Base-by-base conservation (phyloP, 1,140 invertebrate species). In the Eupeodes corollae region DNA sequence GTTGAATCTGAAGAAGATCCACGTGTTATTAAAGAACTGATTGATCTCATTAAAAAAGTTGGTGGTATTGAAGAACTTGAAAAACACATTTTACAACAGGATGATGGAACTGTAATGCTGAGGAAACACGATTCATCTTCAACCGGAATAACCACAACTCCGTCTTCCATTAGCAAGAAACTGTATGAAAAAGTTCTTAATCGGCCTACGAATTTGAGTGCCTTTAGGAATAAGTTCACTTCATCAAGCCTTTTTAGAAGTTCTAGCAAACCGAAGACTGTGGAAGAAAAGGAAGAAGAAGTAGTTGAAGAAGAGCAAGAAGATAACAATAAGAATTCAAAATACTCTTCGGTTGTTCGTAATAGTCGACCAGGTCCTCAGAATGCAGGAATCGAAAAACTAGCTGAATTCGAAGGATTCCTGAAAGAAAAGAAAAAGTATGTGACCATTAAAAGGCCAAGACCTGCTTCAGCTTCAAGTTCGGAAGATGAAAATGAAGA, bases 11-110 rank as follows among this genome's bases (percentile, higher is more conserved):
- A 86, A 59, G 84, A 89, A 69, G 86, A 90, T 69, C 86, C 86
- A 0, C 79, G 75, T 63, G 84, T 88, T 1, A 85, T 91, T 37
- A 89, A 88, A 62, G 86, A 91, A 62, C 67, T 91, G 1, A 83
- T 91, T 37, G 80, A 82, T 52, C 70, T 91, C 0, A 90, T 91
- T 38, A 87, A 84, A 60, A 89, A 88, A 79, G 80, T 85, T 48
- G 84, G 86, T 61, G 86, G 85, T 14, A 75, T 88, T 2, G 85
- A 88, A 60, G 80, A 89, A 56, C 63, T 89, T 11, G 85, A 88
- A 59, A 88, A 85, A 58, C 84, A 88, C 47, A 61, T 88, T 21
- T 69, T 76, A 21, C 55, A 76, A 5, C 73, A 79, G 42, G 77
- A 79, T n/a, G 63, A 57, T 39, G 55, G 55, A 8, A 57, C 57